Evolutionary conservation across 2,888 invertebrate species (phyloP), one percentile per base, ranked within the genome.

Genomic region (Lasioglossum oenotherae): DNA sequence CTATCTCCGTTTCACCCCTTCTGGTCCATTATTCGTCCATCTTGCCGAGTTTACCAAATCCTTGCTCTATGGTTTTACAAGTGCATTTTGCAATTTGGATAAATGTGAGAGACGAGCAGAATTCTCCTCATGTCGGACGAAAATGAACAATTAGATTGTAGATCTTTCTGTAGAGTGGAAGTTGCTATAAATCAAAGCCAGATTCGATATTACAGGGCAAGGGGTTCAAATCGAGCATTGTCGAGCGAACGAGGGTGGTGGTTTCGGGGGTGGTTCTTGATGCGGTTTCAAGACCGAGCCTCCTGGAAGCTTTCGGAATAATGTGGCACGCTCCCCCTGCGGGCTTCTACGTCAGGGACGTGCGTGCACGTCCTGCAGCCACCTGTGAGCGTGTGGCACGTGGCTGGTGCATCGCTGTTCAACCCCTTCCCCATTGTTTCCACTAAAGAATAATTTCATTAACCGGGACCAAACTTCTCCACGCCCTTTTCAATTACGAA

Each of bases 161-260:
- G 10, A 53, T 10, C 8, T 8, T 53, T 53, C 10, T n/a, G 53
- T 10, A 53, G 10, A 53, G 10, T 23, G 8, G 53, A n/a, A 53
- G 53, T 53, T 53, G 2, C 23, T 53, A 10, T 23, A 23, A 53
- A 53, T 10, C 10, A 53, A 53, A 53, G 23, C 23, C 53, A 23
- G 53, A 53, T 23, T 53, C 23, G 53, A 23, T 53, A 10, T 53
- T 53, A 10, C 53, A 53, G 23, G 23, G 23, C 3, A 23, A 53
- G 23, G 23, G 23, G 53, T 93, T 93, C 91, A 92, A 92, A 91
- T 91, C 92, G 91, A 88, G 88, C 88, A 92, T 93, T 92, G 92
- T 92, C 91, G 69, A 38, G 71, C 67, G 57, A 67, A 74, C 44
- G 79, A 76, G 46, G 73, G 46, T 41, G 77, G 46, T 41, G 81